Evolutionary conservation across 2,113 vertebrate genomes (phyloP), one percentile per base, ranked within the genome.

Genomic region (Gymnorhina tibicen): DNA sequence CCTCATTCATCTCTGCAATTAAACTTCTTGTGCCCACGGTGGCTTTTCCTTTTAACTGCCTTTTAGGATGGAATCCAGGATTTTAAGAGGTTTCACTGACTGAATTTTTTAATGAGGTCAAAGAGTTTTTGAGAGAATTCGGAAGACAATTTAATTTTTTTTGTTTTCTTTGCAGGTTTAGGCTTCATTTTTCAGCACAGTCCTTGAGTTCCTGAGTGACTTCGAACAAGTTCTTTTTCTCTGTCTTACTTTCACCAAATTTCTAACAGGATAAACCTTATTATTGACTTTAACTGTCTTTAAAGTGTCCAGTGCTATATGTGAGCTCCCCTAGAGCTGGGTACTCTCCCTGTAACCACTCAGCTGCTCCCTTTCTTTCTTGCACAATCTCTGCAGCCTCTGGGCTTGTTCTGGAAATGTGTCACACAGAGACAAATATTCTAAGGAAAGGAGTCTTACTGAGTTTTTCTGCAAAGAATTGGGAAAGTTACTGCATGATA

Each of bases 1-100:
- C 89, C 91, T 98, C 96, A 70, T 97, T 98, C 95, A 96, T 96
- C 97, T 97, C 52, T 46, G 92, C 97, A 97, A 89, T 96, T 96
- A 97, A 97, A 94, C 92, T 83, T 35, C 89, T 81, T 64, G 91
- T 91, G 88, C 87, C 93, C 83, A 49, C 2, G 14, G 88, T 95
- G 93, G 74, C 94, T 97, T 92, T 95, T 96, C 56, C 64, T 94
- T 96, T 97, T 94, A 97, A 95, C 96, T 96, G 96, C 94, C 95
- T 97, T 97, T 89, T 96, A 97, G 97, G 97, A 97, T 64, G 73
- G 53, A 81, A 95, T 97, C 97, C 96, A 97, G 95, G 82, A 96
- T 95, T 95, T 96, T 93, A 97, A 96, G 93, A 89, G 94, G 97
- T 97, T 96, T 95, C 62, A 90, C 39, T 73, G 42, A 79, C 41